Evolutionary conservation across 2,113 vertebrate genomes (phyloP).

Genomic region (Oncorhynchus gorbuscha): DNA sequence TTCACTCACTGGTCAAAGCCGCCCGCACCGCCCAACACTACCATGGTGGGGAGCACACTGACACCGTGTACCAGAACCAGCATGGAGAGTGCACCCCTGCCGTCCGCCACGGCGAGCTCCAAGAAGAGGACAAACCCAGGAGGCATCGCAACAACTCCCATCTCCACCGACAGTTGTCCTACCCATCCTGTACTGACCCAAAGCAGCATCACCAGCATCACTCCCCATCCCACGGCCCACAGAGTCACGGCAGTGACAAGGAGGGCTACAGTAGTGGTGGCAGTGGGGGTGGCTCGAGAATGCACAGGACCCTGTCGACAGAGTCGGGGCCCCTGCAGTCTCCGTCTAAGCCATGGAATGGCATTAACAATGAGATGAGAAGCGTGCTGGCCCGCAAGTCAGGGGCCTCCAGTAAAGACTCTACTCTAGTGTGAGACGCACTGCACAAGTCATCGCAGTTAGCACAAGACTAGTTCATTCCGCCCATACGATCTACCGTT

Average conservation of each 20-base stretch:
- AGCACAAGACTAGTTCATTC: not conserved
- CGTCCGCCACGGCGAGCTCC: conserved; percentile 59
- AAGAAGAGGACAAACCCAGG: conserved; percentile 57
- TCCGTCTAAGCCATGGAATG: conserved; percentile 78
- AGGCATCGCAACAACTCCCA: conserved; percentile 65
- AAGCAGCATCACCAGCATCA: conserved; percentile 58
- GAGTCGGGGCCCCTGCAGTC: conserved; percentile 72
- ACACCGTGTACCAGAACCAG: conserved; percentile 77
- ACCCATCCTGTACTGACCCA: conserved; percentile 60
- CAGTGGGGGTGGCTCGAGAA: conserved; percentile 52
- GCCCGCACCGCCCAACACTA: conserved; percentile 45
- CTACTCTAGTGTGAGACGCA: conserved; percentile 81
- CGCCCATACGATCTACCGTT: not conserved
- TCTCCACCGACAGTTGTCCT: conserved; percentile 72
- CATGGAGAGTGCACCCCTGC: conserved; percentile 42
- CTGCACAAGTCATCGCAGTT: not conserved
- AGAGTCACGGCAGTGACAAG: conserved; percentile 54
- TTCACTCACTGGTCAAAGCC: conserved; percentile 76
- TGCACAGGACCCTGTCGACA: conserved; percentile 73
- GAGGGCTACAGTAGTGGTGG: conserved; percentile 58
- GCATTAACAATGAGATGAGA: conserved; percentile 81
- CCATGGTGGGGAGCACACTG: conserved; percentile 46
- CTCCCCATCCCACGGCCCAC: conserved; percentile 51
- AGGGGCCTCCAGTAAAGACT: conserved; percentile 76
- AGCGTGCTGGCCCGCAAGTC: conserved; percentile 73